phyloP scores from a whole-genome alignment of 2,888 invertebrate species.

The Monoplex corrugatus region DNA sequence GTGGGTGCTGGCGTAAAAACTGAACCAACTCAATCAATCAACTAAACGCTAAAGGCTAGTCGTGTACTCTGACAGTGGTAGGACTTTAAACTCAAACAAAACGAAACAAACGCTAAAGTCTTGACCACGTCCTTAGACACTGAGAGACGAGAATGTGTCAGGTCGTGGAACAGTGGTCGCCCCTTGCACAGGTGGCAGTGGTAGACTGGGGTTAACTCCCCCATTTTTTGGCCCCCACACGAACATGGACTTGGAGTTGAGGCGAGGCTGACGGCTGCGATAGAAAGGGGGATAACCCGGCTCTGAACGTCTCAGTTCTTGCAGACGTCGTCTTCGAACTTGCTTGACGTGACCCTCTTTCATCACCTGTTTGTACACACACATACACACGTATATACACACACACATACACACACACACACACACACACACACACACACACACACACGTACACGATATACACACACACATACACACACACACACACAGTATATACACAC shows the following conservation, averaged over 20 bases:
- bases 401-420: conserved; percentile 7
- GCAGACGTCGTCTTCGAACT: conserved; percentile 61
- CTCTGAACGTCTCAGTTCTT: conserved; percentile 59
- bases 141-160: not conserved
- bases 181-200: not conserved
- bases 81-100: not conserved
- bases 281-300: conserved; percentile 31
- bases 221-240: conserved; percentile 33
- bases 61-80: no score
- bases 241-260: conserved; percentile 13
- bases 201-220: not conserved
- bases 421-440: conserved; percentile 12
- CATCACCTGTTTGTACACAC: conserved; percentile 49
- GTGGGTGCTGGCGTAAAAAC: no score
- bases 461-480: not conserved
- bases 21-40: no score
- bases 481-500: not conserved
- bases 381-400: not conserved
- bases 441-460: not conserved
- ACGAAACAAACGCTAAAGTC: not conserved
- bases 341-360: conserved; percentile 66
- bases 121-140: not conserved
- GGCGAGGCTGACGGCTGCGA: conserved; percentile 27
- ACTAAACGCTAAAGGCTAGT: no score
- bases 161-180: not conserved